Evolutionary conservation across 53 echinoderm and acorn worm genomes (phyloP).

Genomic region (Henricia sp.): DNA sequence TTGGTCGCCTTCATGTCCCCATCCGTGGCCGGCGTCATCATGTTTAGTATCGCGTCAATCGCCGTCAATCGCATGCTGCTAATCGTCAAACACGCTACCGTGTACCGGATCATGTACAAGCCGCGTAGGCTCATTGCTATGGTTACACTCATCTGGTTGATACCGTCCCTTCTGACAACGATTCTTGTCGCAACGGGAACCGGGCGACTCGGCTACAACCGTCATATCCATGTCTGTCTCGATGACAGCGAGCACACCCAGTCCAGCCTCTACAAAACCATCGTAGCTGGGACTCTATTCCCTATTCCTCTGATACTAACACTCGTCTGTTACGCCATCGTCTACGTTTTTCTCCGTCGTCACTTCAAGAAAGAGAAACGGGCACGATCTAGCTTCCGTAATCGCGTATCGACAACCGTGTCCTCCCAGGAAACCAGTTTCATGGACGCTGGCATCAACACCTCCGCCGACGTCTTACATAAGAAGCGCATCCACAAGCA

Average conservation of each 20-base stretch:
- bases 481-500: constrained; percentile 54
- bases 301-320: constrained; percentile 16
- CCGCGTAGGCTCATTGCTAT: constrained; percentile 6
- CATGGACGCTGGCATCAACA: neutral
- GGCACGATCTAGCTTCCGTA: neutral
- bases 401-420: neutral
- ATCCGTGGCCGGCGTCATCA: neutral
- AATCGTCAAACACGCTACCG: constrained; percentile 12
- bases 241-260: constrained; percentile 5
- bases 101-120: constrained; percentile 19
- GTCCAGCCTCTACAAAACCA: constrained; percentile 18
- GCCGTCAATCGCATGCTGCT: constrained; percentile 44
- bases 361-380: constrained; percentile 34
- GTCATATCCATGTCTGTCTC: constrained; percentile 10
- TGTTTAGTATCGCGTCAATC: constrained; percentile 38
- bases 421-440: constrained; percentile 15
- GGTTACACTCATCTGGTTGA: constrained; percentile 20
- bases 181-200: neutral
- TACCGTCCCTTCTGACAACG: neutral
- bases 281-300: constrained; percentile 15
- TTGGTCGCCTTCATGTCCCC: constrained; percentile 15
- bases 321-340: constrained; percentile 23
- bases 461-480: constrained; percentile 1
- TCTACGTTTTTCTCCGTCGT: constrained; percentile 25
- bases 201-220: constrained; percentile 23